Percentiles rank a stretch among this genome's conserved stretches.
Evolutionary conservation across 2,888 invertebrate species (phyloP).

Genomic region (Cistogaster globosa): DNA sequence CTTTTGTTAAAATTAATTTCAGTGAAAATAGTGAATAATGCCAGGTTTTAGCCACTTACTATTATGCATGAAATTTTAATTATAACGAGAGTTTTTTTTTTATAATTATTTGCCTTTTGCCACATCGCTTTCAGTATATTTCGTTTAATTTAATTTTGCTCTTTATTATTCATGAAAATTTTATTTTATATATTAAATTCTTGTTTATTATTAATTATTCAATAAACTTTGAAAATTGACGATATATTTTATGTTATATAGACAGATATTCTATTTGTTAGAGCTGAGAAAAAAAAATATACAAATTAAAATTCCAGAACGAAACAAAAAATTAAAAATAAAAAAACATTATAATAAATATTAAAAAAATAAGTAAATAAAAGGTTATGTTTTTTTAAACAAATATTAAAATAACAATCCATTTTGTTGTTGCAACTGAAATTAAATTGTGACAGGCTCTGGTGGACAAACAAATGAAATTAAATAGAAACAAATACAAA

Average conservation of each 20-base stretch:
- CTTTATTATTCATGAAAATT: conserved; percentile 56
- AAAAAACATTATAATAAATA: background rate
- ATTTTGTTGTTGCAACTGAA: conserved; percentile 4
- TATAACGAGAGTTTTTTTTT: conserved; percentile 1
- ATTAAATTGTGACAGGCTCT: conserved; percentile 40
- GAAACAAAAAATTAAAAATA: background rate
- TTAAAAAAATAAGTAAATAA: background rate
- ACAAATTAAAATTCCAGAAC: conserved; percentile 2
- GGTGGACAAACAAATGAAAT: conserved; percentile 20
- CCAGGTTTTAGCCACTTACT: background rate
- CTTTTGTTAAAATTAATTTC: no score
- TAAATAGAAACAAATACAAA: background rate
- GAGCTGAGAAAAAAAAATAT: conserved; percentile 18
- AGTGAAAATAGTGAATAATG: no score
- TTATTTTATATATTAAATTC: conserved; percentile 36
- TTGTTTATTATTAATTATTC: conserved; percentile 64
- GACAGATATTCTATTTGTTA: conserved; percentile 59
- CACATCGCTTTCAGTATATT: conserved; percentile 1
- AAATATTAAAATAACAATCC: conserved; percentile 43
- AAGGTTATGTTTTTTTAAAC: conserved; percentile 4
- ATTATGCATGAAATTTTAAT: conserved; percentile 59
- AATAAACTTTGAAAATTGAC: conserved; percentile 50
- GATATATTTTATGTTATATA: conserved; percentile 63
- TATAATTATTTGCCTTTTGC: conserved; percentile 8
- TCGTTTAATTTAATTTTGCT: conserved; percentile 24